Conservation (phyloP, 2,888 invertebrate species). For the Anoplius nigerrimus region DNA sequence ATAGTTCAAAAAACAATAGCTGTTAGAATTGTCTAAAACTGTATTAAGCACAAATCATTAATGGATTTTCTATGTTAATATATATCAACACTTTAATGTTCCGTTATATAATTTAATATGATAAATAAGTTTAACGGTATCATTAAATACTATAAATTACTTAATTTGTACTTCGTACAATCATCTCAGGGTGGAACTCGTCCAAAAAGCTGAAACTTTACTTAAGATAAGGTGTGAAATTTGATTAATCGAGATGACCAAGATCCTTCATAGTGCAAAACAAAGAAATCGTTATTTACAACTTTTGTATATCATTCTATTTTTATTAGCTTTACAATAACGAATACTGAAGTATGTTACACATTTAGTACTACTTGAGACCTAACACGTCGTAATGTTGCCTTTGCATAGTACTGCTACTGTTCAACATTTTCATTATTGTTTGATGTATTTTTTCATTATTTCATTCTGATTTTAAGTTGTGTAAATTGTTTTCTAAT, state of each 20-base stretch:
- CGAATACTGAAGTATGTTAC: conserved; percentile 9
- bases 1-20: not conserved
- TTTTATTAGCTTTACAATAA: conserved; percentile 12
- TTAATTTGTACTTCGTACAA: conserved; percentile 6
- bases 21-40: not conserved
- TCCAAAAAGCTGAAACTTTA: conserved; percentile 35
- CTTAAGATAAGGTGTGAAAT: conserved; percentile 26
- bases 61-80: not conserved
- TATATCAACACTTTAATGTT: not conserved
- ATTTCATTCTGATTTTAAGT: too few relatives aligned
- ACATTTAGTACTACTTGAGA: conserved; percentile 12
- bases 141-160: not conserved
- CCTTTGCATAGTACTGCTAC: too few relatives aligned
- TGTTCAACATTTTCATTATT: too few relatives aligned
- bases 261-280: conserved; percentile 12
- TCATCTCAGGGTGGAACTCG: conserved; percentile 27
- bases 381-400: not conserved
- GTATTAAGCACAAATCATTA: conserved; percentile 1
- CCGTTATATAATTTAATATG: not conserved
- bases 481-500: too few relatives aligned
- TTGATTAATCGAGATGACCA: conserved; percentile 25
- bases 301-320: conserved; percentile 13
- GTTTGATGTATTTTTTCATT: too few relatives aligned
- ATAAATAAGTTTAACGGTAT: not conserved
- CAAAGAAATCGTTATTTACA: conserved; percentile 22